These are phyloP conservation scores for Micrasema minimum DNA, from an alignment of 1,140 invertebrate species.

Conservation along the genomic window DNA sequence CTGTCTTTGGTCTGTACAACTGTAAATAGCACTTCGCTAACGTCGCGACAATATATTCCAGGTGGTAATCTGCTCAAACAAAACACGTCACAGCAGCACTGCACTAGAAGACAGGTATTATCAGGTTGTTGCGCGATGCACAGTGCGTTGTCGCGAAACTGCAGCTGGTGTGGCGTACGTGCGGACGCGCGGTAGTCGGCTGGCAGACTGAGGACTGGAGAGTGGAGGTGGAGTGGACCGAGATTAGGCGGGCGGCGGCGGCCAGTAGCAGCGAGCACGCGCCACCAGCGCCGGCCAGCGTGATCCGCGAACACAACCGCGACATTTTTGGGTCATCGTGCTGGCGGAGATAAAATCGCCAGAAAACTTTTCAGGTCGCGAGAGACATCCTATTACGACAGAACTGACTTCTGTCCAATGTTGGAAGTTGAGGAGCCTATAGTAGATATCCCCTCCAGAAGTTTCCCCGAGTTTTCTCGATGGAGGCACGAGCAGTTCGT, in stretches of 20 bases:
- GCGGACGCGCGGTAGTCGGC: not conserved
- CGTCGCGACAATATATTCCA: not conserved
- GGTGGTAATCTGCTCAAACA: not conserved
- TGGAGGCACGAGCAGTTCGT: not conserved
- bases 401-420: too few species aligned
- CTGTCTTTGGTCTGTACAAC: too few species aligned
- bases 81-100: not conserved
- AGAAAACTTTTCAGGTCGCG: not conserved
- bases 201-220: not conserved
- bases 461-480: not conserved
- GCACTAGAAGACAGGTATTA: not conserved
- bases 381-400: not conserved
- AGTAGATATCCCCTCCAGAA: not conserved
- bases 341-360: constrained; percentile 41
- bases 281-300: not conserved
- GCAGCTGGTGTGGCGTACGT: not conserved
- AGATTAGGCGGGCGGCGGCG: constrained; percentile 29
- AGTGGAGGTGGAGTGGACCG: too few species aligned
- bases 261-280: not conserved
- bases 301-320: constrained; percentile 23
- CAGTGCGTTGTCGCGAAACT: not conserved
- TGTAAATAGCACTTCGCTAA: not conserved
- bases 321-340: constrained; percentile 46
- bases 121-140: not conserved
- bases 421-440: too few species aligned